Evolutionary conservation across 2,888 invertebrate species (phyloP), one percentile per base, ranked within the genome.

Genomic region (Tolmerus cingulatus): DNA sequence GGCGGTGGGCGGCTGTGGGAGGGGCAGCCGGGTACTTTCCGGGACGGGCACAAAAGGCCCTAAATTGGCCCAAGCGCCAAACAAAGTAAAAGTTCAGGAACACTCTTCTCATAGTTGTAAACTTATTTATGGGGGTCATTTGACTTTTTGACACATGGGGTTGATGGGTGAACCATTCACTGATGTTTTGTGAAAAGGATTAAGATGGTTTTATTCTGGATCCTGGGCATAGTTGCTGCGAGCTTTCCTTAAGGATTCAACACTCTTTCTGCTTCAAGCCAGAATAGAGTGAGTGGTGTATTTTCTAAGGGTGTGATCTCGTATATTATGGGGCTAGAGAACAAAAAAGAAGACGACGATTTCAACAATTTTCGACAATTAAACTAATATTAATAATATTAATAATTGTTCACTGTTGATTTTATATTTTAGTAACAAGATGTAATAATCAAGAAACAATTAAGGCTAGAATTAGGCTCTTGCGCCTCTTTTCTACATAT

Each of bases 121-220:
- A 87, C 84, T 88, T 87, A 88, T 88, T 88, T 87, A 88, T 88
- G 87, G 85, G 77, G 88, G 88, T 87, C 88, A 88, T 88, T 88
- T 88, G 88, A 88, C 88, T 88, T 88, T 87, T 87, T 88, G 88
- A 87, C 88, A 88, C 66, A 87, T 86, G 77, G 77, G 86, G 86
- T 86, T 86, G 76, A 86, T 77, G 86, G 86, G 77, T 77, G 86
- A 74, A 74, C 85, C 85, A 85, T 85, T 82, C 43, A 85, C 85
- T 85, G 85, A 85, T 85, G 85, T 85, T 85, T 74, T 74, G 46
- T 85, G 85, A 46, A 46, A 30, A 85, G 85, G 85, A 85, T 85
- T 85, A 85, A 85, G 74, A 85, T 82, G 74, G 74, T 85, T 85
- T 85, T 85, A 85, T 85, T 82, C 57, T 8, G 55, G 55, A 8